Evolutionary conservation across 2,888 invertebrate genomes (phyloP), one percentile per base, ranked within the genome.

Genomic region (Lymantria monacha): DNA sequence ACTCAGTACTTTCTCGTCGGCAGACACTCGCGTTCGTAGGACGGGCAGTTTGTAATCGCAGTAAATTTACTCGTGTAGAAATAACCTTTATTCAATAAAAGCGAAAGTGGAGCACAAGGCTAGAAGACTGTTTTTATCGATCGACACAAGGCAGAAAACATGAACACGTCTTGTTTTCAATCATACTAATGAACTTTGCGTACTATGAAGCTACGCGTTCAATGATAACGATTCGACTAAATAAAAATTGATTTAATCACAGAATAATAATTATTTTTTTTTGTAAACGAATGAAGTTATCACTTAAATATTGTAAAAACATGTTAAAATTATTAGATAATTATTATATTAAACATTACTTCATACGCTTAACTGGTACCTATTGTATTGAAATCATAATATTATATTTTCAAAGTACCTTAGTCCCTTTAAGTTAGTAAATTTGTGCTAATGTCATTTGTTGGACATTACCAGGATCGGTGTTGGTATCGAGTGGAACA

Each of bases 71-170:
- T 65, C 59, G 62, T 66, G 66, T 63, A 66, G 65, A 73, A 72
- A 69, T 69, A 75, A 77, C 70, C 74, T 76, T 75, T 75, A 67
- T 68, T 57, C 70, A 69, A 68, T 72, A 76, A 78, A 77, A 79
- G 72, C 74, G 79, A 79, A 79, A 79, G 78, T 78, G 67, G 75
- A 76, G 69, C 77, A 72, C 72, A 73, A 74, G 71, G 76, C 74
- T 72, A 70, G 58, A 72, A 74, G 68, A 70, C 71, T 63, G 74
- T 74, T 76, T 65, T 63, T 70, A 63, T 55, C 69, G 73, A 76
- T 73, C 72, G 68, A 72, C 69, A 68, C 61, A 63, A 58, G 57
- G 59, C 60, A 64, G 68, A 64, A n/a, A 65, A 72, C 66, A 44
- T 63, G 61, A 61, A 63, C 62, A 61, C 57, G 54, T 51, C 56